Evolutionary conservation across 2,113 vertebrate genomes (phyloP).

Genomic region (Phrynocephalus versicolor): DNA sequence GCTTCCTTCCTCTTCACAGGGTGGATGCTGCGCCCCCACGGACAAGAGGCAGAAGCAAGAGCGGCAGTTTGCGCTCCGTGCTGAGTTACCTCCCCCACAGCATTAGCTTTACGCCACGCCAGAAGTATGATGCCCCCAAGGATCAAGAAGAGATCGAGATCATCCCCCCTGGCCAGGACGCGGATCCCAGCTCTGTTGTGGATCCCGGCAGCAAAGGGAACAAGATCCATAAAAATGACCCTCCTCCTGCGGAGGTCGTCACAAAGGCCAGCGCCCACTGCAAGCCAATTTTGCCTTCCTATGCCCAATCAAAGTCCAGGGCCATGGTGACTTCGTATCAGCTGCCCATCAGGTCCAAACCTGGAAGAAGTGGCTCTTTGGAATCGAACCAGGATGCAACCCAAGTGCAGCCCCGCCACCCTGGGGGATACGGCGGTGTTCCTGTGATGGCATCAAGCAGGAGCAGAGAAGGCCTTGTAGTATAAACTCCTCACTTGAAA

Average conservation of each 20-base stretch:
- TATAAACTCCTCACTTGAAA: not conserved
- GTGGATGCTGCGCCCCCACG: not conserved
- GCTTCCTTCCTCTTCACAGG: not conserved
- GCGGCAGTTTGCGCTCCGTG: not conserved
- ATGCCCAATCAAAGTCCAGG: not conserved
- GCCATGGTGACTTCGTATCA: not conserved
- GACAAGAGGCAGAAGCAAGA: not conserved
- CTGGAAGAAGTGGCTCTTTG: not conserved
- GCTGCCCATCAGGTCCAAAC: too few species aligned
- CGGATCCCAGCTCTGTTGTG: not conserved
- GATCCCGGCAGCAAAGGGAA: not conserved
- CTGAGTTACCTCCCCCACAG: not conserved
- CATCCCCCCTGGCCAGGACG: not conserved
- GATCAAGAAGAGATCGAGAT: not conserved
- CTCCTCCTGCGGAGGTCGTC: not conserved
- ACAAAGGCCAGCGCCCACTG: constrained; percentile 3
- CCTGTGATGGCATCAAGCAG: not conserved
- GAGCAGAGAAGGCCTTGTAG: not conserved
- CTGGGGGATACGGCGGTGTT: not conserved
- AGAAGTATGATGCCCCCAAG: not conserved
- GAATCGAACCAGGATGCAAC: not conserved
- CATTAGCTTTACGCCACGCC: not conserved
- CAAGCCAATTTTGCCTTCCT: not conserved
- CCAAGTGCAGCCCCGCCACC: too few species aligned
- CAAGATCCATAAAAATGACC: not conserved